phyloP scores from a whole-genome alignment of 64 coral and sea anemone genomes.

The Pocillopora damicornis region DNA sequence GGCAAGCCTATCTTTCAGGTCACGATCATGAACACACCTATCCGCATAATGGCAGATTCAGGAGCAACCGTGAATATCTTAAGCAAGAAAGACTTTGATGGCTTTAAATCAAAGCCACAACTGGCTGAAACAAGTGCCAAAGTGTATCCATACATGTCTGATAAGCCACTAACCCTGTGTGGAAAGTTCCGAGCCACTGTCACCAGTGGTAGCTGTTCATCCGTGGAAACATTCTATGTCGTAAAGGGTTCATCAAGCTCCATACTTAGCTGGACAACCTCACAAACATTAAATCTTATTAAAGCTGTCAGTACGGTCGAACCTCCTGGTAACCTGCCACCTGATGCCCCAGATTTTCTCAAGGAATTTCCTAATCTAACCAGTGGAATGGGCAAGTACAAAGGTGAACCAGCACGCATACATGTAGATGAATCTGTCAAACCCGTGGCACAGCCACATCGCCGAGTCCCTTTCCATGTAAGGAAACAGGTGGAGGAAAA shows the following conservation, averaged over 20 bases:
- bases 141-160: constrained; percentile 49
- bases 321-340: constrained; percentile 38
- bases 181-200: constrained; percentile 40
- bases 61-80: constrained; percentile 64
- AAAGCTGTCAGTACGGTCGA: constrained; percentile 55
- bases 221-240: constrained; percentile 51
- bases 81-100: constrained; percentile 42
- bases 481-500: constrained; percentile 54
- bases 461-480: background rate
- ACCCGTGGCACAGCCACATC: too few species aligned
- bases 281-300: constrained; percentile 52
- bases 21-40: constrained; percentile 24
- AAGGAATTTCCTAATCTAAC: background rate
- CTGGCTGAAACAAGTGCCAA: constrained; percentile 33
- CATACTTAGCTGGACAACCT: constrained; percentile 51
- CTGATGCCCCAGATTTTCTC: constrained; percentile 39
- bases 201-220: constrained; percentile 23
- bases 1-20: constrained; percentile 43
- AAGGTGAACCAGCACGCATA: too few species aligned
- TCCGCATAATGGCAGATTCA: constrained; percentile 57
- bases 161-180: constrained; percentile 32
- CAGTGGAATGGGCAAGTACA: too few species aligned
- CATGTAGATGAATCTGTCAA: too few species aligned
- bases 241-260: constrained; percentile 40
- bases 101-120: constrained; percentile 49